These are phyloP conservation scores for Ectropis grisescens DNA, from an alignment of 1,140 invertebrate genomes.

Conservation along the genomic window DNA sequence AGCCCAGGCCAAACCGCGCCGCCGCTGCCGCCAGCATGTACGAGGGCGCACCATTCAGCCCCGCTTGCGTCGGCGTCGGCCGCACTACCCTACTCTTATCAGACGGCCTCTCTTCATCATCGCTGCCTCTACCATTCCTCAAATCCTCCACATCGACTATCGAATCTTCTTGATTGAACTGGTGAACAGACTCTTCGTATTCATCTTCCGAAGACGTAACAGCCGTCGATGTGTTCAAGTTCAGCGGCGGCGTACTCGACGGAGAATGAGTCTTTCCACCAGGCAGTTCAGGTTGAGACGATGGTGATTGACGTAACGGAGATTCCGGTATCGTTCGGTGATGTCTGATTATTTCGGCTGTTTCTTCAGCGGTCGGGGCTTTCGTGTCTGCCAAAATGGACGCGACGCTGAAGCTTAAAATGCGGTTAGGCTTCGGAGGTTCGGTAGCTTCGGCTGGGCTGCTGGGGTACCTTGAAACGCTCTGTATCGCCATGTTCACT, in stretches of 20 bases:
- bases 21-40: slow-evolving; percentile 74
- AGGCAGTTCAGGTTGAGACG: slow-evolving; percentile 54
- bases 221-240: slow-evolving; percentile 43
- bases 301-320: slow-evolving; percentile 55
- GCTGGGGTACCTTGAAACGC: slow-evolving; percentile 61
- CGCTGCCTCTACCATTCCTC: slow-evolving; percentile 64
- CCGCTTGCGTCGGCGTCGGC: slow-evolving; percentile 76
- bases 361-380: slow-evolving; percentile 55
- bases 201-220: slow-evolving; percentile 73
- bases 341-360: slow-evolving; percentile 57
- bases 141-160: slow-evolving; percentile 79
- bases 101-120: slow-evolving; percentile 57
- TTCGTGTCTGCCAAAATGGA: slow-evolving; percentile 77
- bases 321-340: slow-evolving; percentile 60
- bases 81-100: slow-evolving; percentile 70
- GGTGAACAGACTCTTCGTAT: slow-evolving; percentile 73
- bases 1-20: slow-evolving; percentile 72
- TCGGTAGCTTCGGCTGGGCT: slow-evolving; percentile 70
- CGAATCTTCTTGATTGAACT: slow-evolving; percentile 72
- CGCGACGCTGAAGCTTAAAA: slow-evolving; percentile 80
- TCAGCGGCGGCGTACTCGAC: slow-evolving; percentile 47
- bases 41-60: slow-evolving; percentile 75
- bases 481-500: slow-evolving; percentile 70
- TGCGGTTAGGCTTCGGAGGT: slow-evolving; percentile 69
- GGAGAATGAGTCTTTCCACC: slow-evolving; percentile 47